Evolutionary conservation across 2,113 vertebrate genomes (phyloP).

Genomic region (Stigmatopora argus): DNA sequence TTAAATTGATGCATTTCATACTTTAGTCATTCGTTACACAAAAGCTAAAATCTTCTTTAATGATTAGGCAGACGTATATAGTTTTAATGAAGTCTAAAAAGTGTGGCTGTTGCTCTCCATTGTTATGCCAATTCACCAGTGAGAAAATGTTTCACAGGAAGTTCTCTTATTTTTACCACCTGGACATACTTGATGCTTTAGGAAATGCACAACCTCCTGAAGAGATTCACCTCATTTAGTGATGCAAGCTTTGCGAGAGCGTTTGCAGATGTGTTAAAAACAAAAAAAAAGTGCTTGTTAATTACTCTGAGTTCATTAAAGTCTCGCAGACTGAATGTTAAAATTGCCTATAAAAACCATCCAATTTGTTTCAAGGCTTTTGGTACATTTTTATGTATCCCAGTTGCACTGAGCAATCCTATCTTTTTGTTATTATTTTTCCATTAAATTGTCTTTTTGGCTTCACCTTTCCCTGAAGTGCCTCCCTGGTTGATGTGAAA

Average conservation of each 20-base stretch:
- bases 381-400: conserved; percentile 1
- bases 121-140: conserved; percentile 29
- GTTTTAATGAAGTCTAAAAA: conserved; percentile 47
- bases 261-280: conserved; percentile 49
- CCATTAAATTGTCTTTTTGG: conserved; percentile 1
- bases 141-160: conserved; percentile 16
- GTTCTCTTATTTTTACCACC: conserved; percentile 17
- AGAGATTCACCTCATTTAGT: conserved; percentile 26
- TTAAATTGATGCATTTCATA: not conserved
- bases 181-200: conserved; percentile 28
- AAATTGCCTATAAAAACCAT: conserved; percentile 18
- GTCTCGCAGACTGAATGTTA: conserved; percentile 12
- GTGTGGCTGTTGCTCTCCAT: conserved; percentile 33
- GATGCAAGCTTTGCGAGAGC: conserved; percentile 26
- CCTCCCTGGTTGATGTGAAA: conserved; percentile 30
- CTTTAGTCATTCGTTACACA: not conserved
- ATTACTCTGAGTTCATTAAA: conserved; percentile 42
- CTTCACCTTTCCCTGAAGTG: conserved; percentile 27
- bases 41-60: not conserved
- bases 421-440: not conserved
- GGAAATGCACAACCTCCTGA: conserved; percentile 32
- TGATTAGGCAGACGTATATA: conserved; percentile 21
- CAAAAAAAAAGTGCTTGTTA: conserved; percentile 14
- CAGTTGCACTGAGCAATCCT: not conserved
- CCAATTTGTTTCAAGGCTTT: conserved; percentile 18